phyloP scores from a whole-genome alignment of 64 coral and sea anemone genomes.

The Montipora foliosa region DNA sequence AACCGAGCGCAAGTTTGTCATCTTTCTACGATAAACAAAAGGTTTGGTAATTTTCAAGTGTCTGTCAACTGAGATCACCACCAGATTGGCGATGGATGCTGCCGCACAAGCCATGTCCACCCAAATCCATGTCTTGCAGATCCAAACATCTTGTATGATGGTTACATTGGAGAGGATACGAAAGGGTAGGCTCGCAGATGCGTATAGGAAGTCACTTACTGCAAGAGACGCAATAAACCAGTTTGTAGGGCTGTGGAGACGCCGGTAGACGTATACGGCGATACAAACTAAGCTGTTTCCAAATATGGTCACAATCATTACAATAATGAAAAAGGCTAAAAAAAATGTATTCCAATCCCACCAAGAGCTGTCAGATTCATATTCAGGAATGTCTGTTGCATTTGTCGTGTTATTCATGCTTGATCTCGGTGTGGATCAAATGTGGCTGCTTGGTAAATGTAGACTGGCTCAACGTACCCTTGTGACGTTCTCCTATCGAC shows the following conservation, averaged over 20 bases:
- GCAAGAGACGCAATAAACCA: conserved; percentile 91
- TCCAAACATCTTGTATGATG: neutral
- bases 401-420: conserved; percentile 37
- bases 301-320: conserved; percentile 66
- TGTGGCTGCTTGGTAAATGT: neutral
- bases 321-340: conserved; percentile 53
- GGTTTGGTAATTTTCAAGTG: conserved; percentile 94
- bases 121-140: conserved; percentile 80
- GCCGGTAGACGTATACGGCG: conserved; percentile 78
- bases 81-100: conserved; percentile 86
- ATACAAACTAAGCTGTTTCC: conserved; percentile 87
- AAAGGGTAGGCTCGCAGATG: conserved; percentile 66
- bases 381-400: neutral
- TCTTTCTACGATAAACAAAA: conserved; percentile 74
- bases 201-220: conserved; percentile 84
- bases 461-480: neutral
- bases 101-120: conserved; percentile 81
- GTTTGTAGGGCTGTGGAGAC: conserved; percentile 82
- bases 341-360: conserved; percentile 3
- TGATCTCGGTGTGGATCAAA: neutral
- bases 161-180: conserved; percentile 51
- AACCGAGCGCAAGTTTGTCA: conserved; percentile 72
- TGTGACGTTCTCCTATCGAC: neutral
- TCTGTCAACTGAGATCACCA: conserved; percentile 82
- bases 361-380: too few species aligned